Evolutionary conservation across 2,888 invertebrate genomes (phyloP).

Genomic region (Suillia variegata): DNA sequence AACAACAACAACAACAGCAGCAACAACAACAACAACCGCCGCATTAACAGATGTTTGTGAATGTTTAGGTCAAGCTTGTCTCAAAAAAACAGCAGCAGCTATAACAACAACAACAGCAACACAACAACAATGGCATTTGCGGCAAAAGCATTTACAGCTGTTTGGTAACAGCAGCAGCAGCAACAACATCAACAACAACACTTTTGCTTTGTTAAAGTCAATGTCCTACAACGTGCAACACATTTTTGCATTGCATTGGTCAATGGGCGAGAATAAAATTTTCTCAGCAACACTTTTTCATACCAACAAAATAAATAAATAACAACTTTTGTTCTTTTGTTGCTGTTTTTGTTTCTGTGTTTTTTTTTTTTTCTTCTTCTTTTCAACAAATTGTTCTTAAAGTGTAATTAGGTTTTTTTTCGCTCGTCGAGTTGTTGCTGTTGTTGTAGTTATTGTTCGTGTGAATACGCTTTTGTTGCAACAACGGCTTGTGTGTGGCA

Average conservation of each 20-base stretch:
- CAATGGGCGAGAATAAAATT: too few species aligned
- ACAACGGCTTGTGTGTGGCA: conserved; percentile 29
- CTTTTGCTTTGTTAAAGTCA: conserved; percentile 4
- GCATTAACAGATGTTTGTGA: conserved; percentile 33
- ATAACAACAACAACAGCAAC: conserved; percentile 3
- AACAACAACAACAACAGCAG: too few species aligned
- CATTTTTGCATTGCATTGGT: neutral
- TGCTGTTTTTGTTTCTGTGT: conserved; percentile 19
- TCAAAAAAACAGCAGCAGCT: conserved; percentile 30
- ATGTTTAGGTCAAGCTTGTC: conserved; percentile 51
- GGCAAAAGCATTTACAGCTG: conserved; percentile 20
- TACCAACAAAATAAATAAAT: neutral
- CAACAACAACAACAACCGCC: conserved; percentile 10
- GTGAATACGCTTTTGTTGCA: conserved; percentile 37
- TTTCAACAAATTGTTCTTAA: neutral
- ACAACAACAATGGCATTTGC: conserved; percentile 5
- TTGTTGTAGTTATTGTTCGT: conserved; percentile 11
- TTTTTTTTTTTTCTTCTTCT: conserved; percentile 17
- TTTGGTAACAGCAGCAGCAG: conserved; percentile 19
- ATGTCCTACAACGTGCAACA: neutral
- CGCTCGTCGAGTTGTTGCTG: conserved; percentile 12
- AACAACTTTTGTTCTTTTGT: conserved; percentile 24
- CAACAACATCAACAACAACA: conserved; percentile 9
- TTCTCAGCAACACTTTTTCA: neutral
- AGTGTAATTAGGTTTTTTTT: neutral